These are phyloP conservation scores for Diacarnus erythraeanus DNA, from an alignment of 37 sponge, comb jelly and placozoan genomes.

Conservation along the genomic window DNA sequence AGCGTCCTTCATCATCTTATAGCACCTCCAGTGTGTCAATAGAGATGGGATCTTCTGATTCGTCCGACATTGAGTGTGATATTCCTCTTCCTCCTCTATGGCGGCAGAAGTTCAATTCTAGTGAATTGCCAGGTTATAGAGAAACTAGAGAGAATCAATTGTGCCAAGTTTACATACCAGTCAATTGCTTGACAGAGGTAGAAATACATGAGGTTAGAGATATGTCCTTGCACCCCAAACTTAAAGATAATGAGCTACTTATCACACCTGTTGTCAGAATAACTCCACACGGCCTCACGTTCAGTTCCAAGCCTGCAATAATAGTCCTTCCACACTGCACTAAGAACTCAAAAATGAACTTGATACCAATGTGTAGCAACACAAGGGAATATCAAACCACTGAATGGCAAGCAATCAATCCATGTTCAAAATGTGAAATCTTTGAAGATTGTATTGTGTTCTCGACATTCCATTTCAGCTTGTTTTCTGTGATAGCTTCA, in stretches of 20 bases:
- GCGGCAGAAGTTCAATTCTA: neutral
- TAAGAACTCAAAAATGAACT: neutral
- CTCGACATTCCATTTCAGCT: conserved; percentile 55
- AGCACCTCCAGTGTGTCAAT: neutral
- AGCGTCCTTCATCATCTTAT: neutral
- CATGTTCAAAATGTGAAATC: neutral
- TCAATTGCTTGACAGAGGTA: neutral
- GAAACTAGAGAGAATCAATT: neutral
- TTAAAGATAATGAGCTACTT: conserved; percentile 25
- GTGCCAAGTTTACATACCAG: conserved; percentile 31
- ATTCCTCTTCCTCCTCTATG: neutral
- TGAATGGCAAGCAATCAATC: conserved; percentile 10
- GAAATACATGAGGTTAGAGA: conserved; percentile 25
- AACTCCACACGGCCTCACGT: conserved; percentile 42
- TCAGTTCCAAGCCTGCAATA: conserved; percentile 50
- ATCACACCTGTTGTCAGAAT: conserved; percentile 51
- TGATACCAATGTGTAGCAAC: conserved; percentile 47
- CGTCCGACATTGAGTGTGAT: neutral
- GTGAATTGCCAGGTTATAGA: conserved; percentile 16
- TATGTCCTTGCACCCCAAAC: conserved; percentile 32
- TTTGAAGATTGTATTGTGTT: conserved; percentile 38
- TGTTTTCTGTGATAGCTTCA: conserved; percentile 41
- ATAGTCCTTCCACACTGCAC: conserved; percentile 50
- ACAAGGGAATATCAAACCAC: conserved; percentile 21
- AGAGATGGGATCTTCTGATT: neutral